phyloP scores from a whole-genome alignment of 2,797 vertebrate genomes.

The Protosalanx chinensis region DNA sequence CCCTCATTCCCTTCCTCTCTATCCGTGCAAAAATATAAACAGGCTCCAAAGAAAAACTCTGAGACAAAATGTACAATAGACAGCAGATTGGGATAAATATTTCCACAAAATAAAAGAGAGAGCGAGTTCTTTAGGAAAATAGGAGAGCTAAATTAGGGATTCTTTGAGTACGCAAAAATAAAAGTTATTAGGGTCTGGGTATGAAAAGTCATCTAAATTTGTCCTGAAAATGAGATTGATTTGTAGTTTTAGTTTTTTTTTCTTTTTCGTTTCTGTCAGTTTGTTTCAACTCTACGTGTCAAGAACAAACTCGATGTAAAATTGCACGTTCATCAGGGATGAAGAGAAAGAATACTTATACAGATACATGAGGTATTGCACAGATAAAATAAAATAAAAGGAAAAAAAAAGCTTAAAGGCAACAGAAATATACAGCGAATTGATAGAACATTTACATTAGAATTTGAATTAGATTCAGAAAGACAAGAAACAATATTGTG shows the following conservation, averaged over 20 bases:
- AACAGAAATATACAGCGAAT: slow-evolving; percentile 98
- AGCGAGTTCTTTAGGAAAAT: slow-evolving; percentile 81
- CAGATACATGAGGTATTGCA: slow-evolving; percentile 99
- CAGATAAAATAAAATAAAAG: slow-evolving; percentile 92
- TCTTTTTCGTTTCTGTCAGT: slow-evolving; percentile 73
- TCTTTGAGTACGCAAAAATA: slow-evolving; percentile 87
- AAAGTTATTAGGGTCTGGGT: slow-evolving; percentile 88
- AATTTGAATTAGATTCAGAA: slow-evolving; percentile 85
- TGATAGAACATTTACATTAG: slow-evolving; percentile 93
- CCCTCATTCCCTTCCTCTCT: slow-evolving; percentile 58
- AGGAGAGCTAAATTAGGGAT: slow-evolving; percentile 85
- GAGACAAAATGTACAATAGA: slow-evolving; percentile 73
- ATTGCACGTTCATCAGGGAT: slow-evolving; percentile 79
- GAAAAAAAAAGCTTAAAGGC: slow-evolving; percentile 76
- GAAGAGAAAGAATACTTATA: slow-evolving; percentile 66
- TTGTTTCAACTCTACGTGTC: slow-evolving; percentile 55
- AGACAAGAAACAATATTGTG: slow-evolving; percentile 86
- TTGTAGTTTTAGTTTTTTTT: slow-evolving; percentile 3
- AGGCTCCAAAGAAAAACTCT: slow-evolving; percentile 71
- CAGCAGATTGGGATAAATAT: slow-evolving; percentile 78
- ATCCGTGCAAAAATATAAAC: slow-evolving; percentile 83
- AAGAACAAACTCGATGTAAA: slow-evolving; percentile 77
- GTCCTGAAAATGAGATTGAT: slow-evolving; percentile 55
- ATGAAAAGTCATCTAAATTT: slow-evolving; percentile 93
- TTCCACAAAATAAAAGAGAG: slow-evolving; percentile 60